Conservation (phyloP, 2,888 invertebrate genomes). For the Yponomeuta malinellus region DNA sequence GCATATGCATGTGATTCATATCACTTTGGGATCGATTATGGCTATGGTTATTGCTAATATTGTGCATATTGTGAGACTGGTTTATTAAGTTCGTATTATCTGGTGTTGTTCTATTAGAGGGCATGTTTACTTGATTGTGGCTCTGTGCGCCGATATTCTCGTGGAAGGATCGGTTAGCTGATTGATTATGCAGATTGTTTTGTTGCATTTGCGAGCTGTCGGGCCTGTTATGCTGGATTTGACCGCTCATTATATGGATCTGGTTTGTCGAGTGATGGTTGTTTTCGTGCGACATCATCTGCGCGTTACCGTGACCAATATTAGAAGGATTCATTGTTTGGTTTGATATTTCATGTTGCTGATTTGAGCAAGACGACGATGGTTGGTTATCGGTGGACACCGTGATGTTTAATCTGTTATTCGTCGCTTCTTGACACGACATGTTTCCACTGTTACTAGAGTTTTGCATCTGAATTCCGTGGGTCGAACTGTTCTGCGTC, state of each 20-base stretch:
- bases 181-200: slow-evolving; percentile 37
- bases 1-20: slow-evolving; percentile 65
- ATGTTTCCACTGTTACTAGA: slow-evolving; percentile 61
- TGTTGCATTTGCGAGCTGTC: slow-evolving; percentile 55
- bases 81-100: slow-evolving; percentile 55
- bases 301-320: slow-evolving; percentile 58
- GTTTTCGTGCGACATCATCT: slow-evolving; percentile 59
- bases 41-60: slow-evolving; percentile 48
- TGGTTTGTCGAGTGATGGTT: slow-evolving; percentile 54
- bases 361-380: slow-evolving; percentile 29
- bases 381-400: slow-evolving; percentile 50
- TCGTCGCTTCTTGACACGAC: slow-evolving; percentile 59
- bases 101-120: slow-evolving; percentile 55
- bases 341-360: slow-evolving; percentile 53
- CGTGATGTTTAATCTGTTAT: slow-evolving; percentile 52
- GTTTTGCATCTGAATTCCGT: slow-evolving; percentile 60
- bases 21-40: slow-evolving; percentile 56
- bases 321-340: slow-evolving; percentile 45
- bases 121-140: slow-evolving; percentile 51
- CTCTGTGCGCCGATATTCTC: slow-evolving; percentile 52
- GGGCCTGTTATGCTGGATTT: slow-evolving; percentile 63
- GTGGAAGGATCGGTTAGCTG: slow-evolving; percentile 51
- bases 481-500: slow-evolving; percentile 39
- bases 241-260: slow-evolving; percentile 69
- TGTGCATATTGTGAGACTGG: slow-evolving; percentile 63